Evolutionary conservation across 2,888 invertebrate genomes (phyloP), one percentile per base, ranked within the genome.

Genomic region (Parnassius orleans): DNA sequence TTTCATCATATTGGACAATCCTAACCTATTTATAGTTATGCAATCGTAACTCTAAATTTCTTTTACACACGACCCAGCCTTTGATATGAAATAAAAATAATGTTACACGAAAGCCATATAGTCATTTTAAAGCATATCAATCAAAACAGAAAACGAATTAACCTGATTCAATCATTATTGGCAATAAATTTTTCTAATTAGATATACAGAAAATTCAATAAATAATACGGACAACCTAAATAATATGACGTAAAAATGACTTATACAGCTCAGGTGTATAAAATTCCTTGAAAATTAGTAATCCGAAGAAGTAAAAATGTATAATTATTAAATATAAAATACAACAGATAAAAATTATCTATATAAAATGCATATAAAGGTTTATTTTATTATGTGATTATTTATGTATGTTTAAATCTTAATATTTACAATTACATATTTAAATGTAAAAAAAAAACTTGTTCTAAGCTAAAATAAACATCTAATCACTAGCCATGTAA

Each of bases 401-500:
- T 63, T 33, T 33, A 74, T 63, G 67, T 66, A 71, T 69, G 14
- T 43, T 43, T 70, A 66, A 69, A 71, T 72, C 70, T 69, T 67
- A 72, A 79, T 86, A 88, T 88, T 79, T 87, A 89, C 88, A 87
- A 65, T 68, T 72, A 72, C 72, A 73, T 74, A 80, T 58, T 63
- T 60, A 56, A 77, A 73, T 79, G 80, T 79, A 75, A 80, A 79
- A 78, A 75, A 79, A 77, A 77, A 75, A 69, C 69, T 74, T 75
- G 74, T 67, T 75, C 81, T 86, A 84, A 76, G 69, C 86, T 88
- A 88, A 83, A 75, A 83, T 90, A 90, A 86, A 86, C 68, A 74
- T 86, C 90, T 90, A 90, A 89, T 91, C 90, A 91, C 90, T 91
- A 91, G 90, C 90, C 90, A 90, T 90, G 79, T 85, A 85, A 85